Evolutionary conservation across 2,113 vertebrate genomes (phyloP).

Genomic region (Siphamia tubifer): DNA sequence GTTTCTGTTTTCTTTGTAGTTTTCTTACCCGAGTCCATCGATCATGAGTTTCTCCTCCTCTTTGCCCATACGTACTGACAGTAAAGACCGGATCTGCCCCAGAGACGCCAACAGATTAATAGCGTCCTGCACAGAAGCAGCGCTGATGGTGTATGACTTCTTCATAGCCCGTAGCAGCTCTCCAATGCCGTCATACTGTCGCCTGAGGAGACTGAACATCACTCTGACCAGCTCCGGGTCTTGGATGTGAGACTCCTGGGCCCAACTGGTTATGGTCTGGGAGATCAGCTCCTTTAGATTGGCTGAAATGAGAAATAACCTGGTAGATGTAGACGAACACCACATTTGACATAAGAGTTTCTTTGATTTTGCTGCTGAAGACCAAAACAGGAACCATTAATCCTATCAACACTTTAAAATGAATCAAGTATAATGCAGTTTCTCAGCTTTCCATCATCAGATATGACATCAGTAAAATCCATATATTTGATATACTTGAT

Average conservation of each 20-base stretch:
- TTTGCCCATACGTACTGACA: conserved; percentile 95
- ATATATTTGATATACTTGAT: too few species aligned
- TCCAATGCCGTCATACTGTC: conserved; percentile 96
- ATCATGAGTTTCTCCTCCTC: conserved; percentile 98
- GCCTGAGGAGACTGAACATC: conserved; percentile 94
- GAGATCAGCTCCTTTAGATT: conserved; percentile 96
- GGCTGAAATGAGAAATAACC: conserved; percentile 70
- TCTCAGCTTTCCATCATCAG: too few species aligned
- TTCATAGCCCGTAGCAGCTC: conserved; percentile 92
- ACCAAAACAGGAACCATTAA: too few species aligned
- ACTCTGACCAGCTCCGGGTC: conserved; percentile 90
- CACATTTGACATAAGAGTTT: neutral
- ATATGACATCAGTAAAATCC: too few species aligned
- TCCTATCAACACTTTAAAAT: too few species aligned
- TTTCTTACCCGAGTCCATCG: conserved; percentile 90
- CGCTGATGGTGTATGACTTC: conserved; percentile 95
- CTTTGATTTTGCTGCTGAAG: too few species aligned
- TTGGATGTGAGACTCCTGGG: conserved; percentile 93
- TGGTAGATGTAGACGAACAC: neutral
- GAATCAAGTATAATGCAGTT: too few species aligned
- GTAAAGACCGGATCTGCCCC: conserved; percentile 95
- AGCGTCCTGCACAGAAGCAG: conserved; percentile 90
- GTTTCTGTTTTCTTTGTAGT: neutral
- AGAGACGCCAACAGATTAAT: conserved; percentile 90
- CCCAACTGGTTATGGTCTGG: conserved; percentile 95